These are phyloP conservation scores for Melanocharis versteri DNA, from an alignment of 2,113 vertebrate genomes.

Conservation along the genomic window DNA sequence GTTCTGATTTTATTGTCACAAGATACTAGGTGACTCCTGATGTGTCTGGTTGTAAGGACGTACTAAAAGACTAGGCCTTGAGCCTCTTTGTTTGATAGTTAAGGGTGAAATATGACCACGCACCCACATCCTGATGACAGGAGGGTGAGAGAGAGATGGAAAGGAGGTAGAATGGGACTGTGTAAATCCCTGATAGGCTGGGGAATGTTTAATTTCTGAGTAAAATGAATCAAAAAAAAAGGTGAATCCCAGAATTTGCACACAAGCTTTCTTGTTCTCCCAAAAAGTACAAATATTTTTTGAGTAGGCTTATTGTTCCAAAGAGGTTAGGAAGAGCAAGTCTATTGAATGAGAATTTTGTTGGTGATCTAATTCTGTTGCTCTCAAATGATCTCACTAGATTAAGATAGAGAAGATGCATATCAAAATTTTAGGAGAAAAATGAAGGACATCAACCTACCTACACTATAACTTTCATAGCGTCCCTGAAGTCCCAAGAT, in stretches of 20 bases:
- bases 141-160: neutral
- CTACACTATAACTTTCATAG: neutral
- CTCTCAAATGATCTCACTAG: neutral
- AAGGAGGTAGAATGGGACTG: neutral
- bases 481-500: neutral
- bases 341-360: neutral
- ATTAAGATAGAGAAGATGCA: neutral
- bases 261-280: neutral
- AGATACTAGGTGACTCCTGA: neutral
- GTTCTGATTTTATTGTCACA: conserved; percentile 1
- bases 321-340: neutral
- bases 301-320: neutral
- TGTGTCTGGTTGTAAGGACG: neutral
- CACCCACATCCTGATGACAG: neutral
- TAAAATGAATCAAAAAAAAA: neutral
- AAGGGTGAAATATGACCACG: neutral
- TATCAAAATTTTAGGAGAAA: neutral
- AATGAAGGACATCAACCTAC: neutral
- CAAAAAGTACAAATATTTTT: neutral
- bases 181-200: neutral
- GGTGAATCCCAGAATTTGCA: neutral
- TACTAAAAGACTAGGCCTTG: neutral
- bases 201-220: neutral
- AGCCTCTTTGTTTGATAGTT: neutral
- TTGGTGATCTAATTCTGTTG: neutral